Evolutionary conservation across 2,113 vertebrate species (phyloP), one percentile per base, ranked within the genome.

Genomic region (western clawed frog (Xenopus tropicalis)): DNA sequence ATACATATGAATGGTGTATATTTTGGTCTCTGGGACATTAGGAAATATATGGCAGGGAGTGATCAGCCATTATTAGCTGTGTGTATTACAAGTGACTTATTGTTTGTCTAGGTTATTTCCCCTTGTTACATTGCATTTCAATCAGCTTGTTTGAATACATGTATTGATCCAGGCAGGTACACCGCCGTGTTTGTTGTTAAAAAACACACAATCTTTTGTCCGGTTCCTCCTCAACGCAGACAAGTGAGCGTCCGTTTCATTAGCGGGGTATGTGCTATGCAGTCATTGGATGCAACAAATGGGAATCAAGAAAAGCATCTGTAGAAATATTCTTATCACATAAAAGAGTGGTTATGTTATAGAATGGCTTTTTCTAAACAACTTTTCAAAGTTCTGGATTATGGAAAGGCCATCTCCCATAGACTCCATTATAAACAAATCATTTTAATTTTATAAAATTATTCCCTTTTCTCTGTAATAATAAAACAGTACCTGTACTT

Each of bases 1-100:
- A 63, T 69, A 62, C 72, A 69, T 75, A 58, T 75, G 56, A 61
- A 61, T 21, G n/a, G 42, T 23, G 16, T 56, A 44, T 42, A 43
- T n/a, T 68, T 57, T 22, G n/a, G 57, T 70, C 24, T 43, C 57
- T 42, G 4, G 12, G 59, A 46, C 57, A 22, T 29, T 44, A 14
- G 54, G 14, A 70, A 62, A 61, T 23, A 24, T 20, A 71, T 37
- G 29, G 13, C 61, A 20, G 70, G 10, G n/a, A 22, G 24, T 1
- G 11, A 44, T 14, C 9, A 8, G 11, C 8, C 29, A 70, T 61
- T 62, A 61, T 22, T 59, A 44, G 20, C 44, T 21, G 13, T 14
- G 17, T 71, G 46, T 46, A 66, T 66, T 66, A 48, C 44, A 66
- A 66, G 20, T 48, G 64, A 17, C 16, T 21, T 11, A 25, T 51